Conservation (phyloP, 1,140 invertebrate genomes). For the Drosophila dunni region DNA sequence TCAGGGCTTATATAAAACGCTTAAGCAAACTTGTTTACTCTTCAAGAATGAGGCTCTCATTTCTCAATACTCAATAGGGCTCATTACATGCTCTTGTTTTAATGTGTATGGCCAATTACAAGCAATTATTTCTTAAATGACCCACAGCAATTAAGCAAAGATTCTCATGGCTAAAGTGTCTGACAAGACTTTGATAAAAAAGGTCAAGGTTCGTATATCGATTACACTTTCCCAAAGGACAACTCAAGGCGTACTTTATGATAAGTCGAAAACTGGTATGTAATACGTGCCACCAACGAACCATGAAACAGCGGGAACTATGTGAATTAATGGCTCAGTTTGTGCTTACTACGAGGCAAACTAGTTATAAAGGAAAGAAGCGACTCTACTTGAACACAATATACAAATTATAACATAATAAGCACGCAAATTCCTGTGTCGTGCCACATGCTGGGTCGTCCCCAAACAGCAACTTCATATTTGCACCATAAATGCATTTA, state of each 20-base stretch:
- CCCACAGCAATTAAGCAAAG: background rate
- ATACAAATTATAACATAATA: slow-evolving; percentile 47
- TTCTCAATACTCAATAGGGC: background rate
- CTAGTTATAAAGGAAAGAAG: background rate
- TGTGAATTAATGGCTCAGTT: slow-evolving; percentile 10
- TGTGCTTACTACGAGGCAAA: background rate
- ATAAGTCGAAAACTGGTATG: slow-evolving; percentile 20
- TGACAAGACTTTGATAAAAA: background rate
- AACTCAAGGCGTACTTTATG: slow-evolving; percentile 12
- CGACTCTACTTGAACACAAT: background rate
- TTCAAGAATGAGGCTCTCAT: background rate
- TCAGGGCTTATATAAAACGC: slow-evolving; percentile 7
- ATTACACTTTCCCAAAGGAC: slow-evolving; percentile 15
- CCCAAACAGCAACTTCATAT: slow-evolving; percentile 17
- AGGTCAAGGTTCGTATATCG: slow-evolving; percentile 29
- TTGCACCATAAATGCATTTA: slow-evolving; percentile 19
- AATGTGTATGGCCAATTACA: background rate
- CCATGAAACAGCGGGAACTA: background rate
- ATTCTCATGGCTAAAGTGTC: background rate
- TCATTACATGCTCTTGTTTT: background rate
- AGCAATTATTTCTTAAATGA: background rate
- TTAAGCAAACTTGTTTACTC: slow-evolving; percentile 2
- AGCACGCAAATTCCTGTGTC: slow-evolving; percentile 28
- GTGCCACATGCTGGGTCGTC: slow-evolving; percentile 18
- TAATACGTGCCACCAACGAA: slow-evolving; percentile 20